phyloP scores from a whole-genome alignment of 2,888 invertebrate species.

The Agrilus biguttatus region DNA sequence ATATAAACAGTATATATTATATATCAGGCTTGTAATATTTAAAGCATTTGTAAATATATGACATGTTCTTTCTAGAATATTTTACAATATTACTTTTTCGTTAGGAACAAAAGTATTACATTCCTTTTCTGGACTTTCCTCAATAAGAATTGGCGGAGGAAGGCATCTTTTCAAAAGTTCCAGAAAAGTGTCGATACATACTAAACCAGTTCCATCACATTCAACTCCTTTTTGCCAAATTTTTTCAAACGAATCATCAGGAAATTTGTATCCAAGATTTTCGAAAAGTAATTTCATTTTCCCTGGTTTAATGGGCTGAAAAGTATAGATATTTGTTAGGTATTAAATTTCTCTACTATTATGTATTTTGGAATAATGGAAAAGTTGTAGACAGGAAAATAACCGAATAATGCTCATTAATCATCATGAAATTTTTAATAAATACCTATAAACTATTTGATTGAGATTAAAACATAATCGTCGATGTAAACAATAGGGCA shows the following conservation, averaged over 20 bases:
- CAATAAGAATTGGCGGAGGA: slow-evolving; percentile 43
- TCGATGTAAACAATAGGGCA: no score
- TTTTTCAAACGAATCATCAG: slow-evolving; percentile 33
- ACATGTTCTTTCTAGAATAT: not conserved
- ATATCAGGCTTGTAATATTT: not conserved
- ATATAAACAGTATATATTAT: not conserved
- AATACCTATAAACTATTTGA: no score
- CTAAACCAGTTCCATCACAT: slow-evolving; percentile 35
- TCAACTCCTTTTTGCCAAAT: slow-evolving; percentile 38
- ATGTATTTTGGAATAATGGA: no score
- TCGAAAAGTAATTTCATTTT: slow-evolving; percentile 36
- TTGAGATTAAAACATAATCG: no score
- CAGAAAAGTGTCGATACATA: slow-evolving; percentile 40
- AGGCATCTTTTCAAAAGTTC: slow-evolving; percentile 18
- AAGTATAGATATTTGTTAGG: slow-evolving; percentile 4
- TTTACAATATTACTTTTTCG: not conserved
- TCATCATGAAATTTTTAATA: no score
- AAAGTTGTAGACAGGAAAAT: no score
- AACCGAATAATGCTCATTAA: no score
- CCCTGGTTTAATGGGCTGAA: slow-evolving; percentile 22
- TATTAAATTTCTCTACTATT: no score
- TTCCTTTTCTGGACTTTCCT: slow-evolving; percentile 51
- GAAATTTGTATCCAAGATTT: slow-evolving; percentile 35
- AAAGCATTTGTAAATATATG: not conserved
- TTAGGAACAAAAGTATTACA: slow-evolving; percentile 6